Percentiles rank a stretch among this genome's conserved stretches.
Conservation (phyloP, 2,797 vertebrate species). For the Gymnodraco acuticeps region DNA sequence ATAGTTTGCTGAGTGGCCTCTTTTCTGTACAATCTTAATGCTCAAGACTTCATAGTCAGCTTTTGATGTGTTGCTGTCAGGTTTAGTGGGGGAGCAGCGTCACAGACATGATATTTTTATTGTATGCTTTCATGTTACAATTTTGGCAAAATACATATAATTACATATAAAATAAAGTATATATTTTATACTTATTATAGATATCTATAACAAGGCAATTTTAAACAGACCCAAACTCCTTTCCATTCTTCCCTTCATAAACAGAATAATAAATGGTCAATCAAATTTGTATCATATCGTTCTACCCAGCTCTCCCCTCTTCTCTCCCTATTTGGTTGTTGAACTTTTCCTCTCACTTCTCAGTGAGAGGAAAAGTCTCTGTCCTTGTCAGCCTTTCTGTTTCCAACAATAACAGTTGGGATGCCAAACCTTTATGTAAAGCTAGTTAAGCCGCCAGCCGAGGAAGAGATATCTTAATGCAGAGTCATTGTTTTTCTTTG, state of each 20-base stretch:
- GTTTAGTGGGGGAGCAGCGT: neutral
- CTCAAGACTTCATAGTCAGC: slow-evolving; percentile 12
- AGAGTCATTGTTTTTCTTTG: slow-evolving; percentile 5
- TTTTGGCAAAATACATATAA: neutral
- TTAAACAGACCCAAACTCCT: neutral
- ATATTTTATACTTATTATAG: neutral
- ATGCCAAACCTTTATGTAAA: slow-evolving; percentile 24
- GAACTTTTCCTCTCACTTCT: neutral
- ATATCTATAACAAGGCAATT: neutral
- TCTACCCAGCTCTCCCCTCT: neutral
- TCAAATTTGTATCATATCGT: slow-evolving; percentile 33
- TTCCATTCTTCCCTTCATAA: neutral
- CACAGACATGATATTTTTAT: slow-evolving; percentile 6
- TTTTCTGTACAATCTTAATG: slow-evolving; percentile 17
- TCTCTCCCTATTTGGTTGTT: neutral
- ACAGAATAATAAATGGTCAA: slow-evolving; percentile 15
- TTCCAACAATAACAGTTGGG: slow-evolving; percentile 20
- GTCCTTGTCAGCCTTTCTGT: slow-evolving; percentile 7
- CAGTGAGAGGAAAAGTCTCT: neutral
- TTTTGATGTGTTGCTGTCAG: slow-evolving; percentile 1
- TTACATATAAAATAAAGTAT: neutral
- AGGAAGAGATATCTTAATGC: neutral
- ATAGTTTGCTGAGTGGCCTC: slow-evolving; percentile 27
- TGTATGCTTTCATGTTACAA: neutral
- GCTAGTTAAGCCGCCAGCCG: slow-evolving; percentile 3